Percentiles rank a stretch among this genome's conserved stretches.
phyloP scores from a whole-genome alignment of 2,888 invertebrate species.

The Lepeophtheirus nordmannii region DNA sequence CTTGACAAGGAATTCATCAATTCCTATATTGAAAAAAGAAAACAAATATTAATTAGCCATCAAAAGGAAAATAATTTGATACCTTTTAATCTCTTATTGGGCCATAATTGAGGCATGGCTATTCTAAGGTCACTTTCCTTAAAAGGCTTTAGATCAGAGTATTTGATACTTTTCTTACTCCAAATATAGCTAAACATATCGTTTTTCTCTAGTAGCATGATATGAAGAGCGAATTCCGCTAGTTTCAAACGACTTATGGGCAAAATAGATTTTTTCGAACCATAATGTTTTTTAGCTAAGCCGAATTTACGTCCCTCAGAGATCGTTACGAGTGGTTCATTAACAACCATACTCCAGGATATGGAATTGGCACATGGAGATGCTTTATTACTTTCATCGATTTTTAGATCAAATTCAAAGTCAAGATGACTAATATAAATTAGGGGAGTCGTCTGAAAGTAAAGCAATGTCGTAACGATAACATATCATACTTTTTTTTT shows the following conservation, averaged over 20 bases:
- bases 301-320: background rate
- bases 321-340: background rate
- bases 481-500: no score
- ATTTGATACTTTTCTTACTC: background rate
- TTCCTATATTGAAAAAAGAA: no score
- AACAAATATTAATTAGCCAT: no score
- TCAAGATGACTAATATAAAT: background rate
- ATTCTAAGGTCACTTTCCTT: background rate
- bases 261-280: background rate
- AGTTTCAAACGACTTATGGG: background rate
- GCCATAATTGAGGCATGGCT: background rate
- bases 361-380: slow-evolving; percentile 1
- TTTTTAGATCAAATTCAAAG: background rate
- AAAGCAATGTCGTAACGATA: no score
- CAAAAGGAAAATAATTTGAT: no score
- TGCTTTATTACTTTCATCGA: background rate
- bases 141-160: background rate
- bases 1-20: slow-evolving; percentile 56
- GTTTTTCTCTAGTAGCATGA: background rate
- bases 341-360: background rate
- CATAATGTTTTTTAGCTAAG: background rate
- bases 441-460: background rate
- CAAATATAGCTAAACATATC: no score
- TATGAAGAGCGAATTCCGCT: background rate
- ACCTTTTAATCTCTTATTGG: no score